Conservation (phyloP, 2,113 vertebrate species). For the Prunella himalayana region DNA sequence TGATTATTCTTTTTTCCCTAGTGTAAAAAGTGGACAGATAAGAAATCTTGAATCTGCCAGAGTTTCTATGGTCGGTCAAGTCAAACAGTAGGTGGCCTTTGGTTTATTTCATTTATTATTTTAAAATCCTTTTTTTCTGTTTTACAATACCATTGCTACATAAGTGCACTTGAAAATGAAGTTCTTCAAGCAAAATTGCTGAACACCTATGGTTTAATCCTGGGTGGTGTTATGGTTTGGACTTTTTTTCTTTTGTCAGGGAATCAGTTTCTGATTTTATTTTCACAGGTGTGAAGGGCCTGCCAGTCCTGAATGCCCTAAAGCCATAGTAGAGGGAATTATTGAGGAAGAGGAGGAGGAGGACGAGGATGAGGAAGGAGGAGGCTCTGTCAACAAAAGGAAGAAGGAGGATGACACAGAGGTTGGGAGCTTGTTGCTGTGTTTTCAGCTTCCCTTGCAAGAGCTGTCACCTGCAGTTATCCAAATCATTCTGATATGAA, state of each 20-base stretch:
- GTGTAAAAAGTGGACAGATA: conserved; percentile 98
- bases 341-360: conserved; percentile 95
- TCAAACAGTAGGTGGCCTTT: conserved; percentile 87
- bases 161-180: neutral
- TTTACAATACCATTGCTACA: neutral
- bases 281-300: conserved; percentile 85
- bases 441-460: neutral
- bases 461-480: neutral
- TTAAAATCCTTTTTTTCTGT: neutral
- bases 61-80: conserved; percentile 96
- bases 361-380: conserved; percentile 80
- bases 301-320: conserved; percentile 81
- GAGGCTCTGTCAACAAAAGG: conserved; percentile 87
- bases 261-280: neutral
- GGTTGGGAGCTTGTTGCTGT: conserved; percentile 62
- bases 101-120: neutral
- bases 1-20: conserved; percentile 15
- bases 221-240: neutral
- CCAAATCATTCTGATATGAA: neutral
- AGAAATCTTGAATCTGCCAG: conserved; percentile 93
- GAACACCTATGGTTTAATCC: neutral
- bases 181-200: neutral
- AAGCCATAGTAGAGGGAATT: conserved; percentile 88
- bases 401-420: conserved; percentile 95
- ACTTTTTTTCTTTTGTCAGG: neutral